A percentile compares a stretch with the other conserved stretches of the same genome.
These are phyloP conservation scores for Hirtodrosophila histrioides DNA, from an alignment of 2,888 invertebrate species.

Conservation along the genomic window DNA sequence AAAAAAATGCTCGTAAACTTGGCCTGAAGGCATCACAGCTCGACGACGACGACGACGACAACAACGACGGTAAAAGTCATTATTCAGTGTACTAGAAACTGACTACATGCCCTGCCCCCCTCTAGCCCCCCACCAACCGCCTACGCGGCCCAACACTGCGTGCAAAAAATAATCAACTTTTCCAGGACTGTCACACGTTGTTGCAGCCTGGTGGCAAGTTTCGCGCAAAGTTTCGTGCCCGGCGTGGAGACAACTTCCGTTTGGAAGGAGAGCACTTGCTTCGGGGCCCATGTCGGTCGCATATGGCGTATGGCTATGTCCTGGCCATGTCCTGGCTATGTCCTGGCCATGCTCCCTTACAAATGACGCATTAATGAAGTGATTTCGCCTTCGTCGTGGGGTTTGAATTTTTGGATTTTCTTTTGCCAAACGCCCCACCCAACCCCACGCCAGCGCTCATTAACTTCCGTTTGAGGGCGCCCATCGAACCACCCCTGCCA, in stretches of 20 bases:
- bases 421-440: slow-evolving; percentile 18
- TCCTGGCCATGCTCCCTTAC: slow-evolving; percentile 61
- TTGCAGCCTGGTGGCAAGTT: slow-evolving; percentile 68
- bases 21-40: slow-evolving; percentile 62
- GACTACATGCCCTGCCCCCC: slow-evolving; percentile 45
- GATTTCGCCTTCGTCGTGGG: slow-evolving; percentile 73
- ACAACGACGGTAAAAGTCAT: slow-evolving; percentile 69
- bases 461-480: slow-evolving; percentile 71
- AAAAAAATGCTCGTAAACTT: slow-evolving; percentile 68
- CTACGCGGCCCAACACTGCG: slow-evolving; percentile 28
- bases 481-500: slow-evolving; percentile 12
- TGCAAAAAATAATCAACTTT: slow-evolving; percentile 81
- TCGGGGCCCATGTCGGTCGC: slow-evolving; percentile 41
- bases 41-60: slow-evolving; percentile 32
- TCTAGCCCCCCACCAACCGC: slow-evolving; percentile 1
- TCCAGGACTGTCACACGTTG: slow-evolving; percentile 78
- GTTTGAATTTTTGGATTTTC: slow-evolving; percentile 54
- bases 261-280: slow-evolving; percentile 45
- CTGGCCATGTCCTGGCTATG: slow-evolving; percentile 49
- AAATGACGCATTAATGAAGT: slow-evolving; percentile 84
- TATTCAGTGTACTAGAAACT: slow-evolving; percentile 76
- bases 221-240: slow-evolving; percentile 65
- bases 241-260: slow-evolving; percentile 69
- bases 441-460: slow-evolving; percentile 49
- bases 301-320: slow-evolving; percentile 49